A percentile compares a stretch with the other conserved stretches of the same genome.
These are phyloP conservation scores for Sebastes melanostomus DNA, from an alignment of 2,797 vertebrate species.

Conservation along the genomic window DNA sequence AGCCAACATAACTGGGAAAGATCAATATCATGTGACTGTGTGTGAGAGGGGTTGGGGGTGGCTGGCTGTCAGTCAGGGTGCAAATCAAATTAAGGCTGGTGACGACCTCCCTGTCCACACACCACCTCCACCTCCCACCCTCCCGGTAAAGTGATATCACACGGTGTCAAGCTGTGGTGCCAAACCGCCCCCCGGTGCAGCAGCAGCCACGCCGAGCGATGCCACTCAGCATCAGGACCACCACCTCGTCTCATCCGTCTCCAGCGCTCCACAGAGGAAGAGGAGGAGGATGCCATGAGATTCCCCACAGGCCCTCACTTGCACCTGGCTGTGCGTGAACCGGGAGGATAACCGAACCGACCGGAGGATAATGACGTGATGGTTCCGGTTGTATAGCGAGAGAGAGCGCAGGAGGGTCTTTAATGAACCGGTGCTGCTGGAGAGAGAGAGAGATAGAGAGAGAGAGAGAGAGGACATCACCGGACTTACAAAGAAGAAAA, in stretches of 20 bases:
- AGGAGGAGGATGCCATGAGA: constrained; percentile 44
- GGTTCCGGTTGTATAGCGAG: constrained; percentile 36
- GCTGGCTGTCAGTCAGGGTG: too few relatives aligned
- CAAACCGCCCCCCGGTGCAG: constrained; percentile 16
- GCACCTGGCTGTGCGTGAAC: constrained; percentile 49
- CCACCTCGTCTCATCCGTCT: constrained; percentile 36
- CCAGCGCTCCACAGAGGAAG: constrained; percentile 8
- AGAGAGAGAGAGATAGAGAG: neutral
- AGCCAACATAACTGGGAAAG: too few relatives aligned
- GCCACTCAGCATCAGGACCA: constrained; percentile 42
- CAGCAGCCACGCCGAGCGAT: constrained; percentile 42
- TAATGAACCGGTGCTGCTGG: constrained; percentile 35
- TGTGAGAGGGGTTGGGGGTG: too few relatives aligned
- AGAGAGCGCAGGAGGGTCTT: constrained; percentile 35
- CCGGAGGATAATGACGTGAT: constrained; percentile 54
- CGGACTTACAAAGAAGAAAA: neutral
- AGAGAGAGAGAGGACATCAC: too few relatives aligned
- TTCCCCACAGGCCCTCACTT: constrained; percentile 46
- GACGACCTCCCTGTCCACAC: neutral
- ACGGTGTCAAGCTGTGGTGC: neutral
- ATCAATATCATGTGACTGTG: neutral
- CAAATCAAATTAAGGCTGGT: neutral
- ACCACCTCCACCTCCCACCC: neutral
- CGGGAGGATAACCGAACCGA: constrained; percentile 3
- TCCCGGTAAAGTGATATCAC: constrained; percentile 35